Percentiles rank a stretch among this genome's conserved stretches.
Evolutionary conservation across 2,888 invertebrate genomes (phyloP).

Genomic region (Drosophila algonquin): DNA sequence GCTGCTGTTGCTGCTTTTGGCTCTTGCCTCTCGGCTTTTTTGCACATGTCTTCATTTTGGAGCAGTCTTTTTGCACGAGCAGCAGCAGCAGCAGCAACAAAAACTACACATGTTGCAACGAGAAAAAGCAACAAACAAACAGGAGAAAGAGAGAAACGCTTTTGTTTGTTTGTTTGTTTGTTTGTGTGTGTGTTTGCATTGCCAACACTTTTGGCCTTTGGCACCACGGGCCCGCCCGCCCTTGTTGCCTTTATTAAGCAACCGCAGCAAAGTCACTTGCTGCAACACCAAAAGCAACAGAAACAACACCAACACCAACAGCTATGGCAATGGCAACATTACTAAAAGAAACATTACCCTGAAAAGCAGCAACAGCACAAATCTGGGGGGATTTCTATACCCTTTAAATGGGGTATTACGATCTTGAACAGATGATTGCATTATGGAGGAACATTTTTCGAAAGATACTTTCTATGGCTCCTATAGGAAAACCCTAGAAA

Average conservation of each 20-base stretch:
- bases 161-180: constrained; percentile 70
- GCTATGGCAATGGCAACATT: constrained; percentile 36
- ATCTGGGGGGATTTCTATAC: constrained; percentile 54
- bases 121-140: constrained; percentile 42
- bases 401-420: not conserved
- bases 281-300: constrained; percentile 28
- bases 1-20: constrained; percentile 16
- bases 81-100: constrained; percentile 2
- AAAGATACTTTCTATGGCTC: not conserved
- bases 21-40: constrained; percentile 18
- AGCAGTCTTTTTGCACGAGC: constrained; percentile 50
- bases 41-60: constrained; percentile 74
- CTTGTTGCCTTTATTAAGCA: constrained; percentile 74
- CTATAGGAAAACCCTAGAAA: too few species aligned
- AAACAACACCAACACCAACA: constrained; percentile 32
- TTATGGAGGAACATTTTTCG: not conserved
- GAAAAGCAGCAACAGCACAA: constrained; percentile 40
- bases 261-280: constrained; percentile 68
- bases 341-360: constrained; percentile 17
- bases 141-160: constrained; percentile 49
- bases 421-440: not conserved
- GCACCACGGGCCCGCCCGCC: constrained; percentile 14
- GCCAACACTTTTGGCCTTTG: constrained; percentile 79
- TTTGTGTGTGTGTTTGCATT: constrained; percentile 65
- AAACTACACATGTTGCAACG: constrained; percentile 69